Percentiles rank a stretch among this genome's conserved stretches.
Conservation (phyloP, 2,797 vertebrate genomes). For the Mareca strepera region DNA sequence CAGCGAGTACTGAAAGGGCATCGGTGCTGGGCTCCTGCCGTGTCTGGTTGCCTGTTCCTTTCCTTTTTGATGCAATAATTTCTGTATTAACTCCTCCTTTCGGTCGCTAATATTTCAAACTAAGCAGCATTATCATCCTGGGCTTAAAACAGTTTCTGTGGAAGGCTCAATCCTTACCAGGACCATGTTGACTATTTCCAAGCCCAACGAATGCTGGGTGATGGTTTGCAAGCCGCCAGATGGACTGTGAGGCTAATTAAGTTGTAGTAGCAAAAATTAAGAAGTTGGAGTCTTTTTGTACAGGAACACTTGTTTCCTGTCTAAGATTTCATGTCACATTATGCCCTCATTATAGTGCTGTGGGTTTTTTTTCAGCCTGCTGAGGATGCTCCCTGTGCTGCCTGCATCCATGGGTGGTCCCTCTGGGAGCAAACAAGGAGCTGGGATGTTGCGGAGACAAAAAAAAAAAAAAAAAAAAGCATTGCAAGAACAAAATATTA, state of each 20-base stretch:
- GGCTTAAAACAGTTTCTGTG: not conserved
- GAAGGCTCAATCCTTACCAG: not conserved
- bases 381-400: not conserved
- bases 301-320: not conserved
- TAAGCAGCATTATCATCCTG: not conserved
- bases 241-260: slow-evolving; percentile 52
- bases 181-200: not conserved
- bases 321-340: not conserved
- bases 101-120: not conserved
- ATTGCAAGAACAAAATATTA: not conserved
- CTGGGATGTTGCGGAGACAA: accelerated
- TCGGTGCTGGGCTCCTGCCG: not conserved
- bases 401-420: not conserved
- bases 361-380: not conserved
- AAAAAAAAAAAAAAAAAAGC: too few relatives aligned
- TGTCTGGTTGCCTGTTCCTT: not conserved
- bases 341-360: not conserved
- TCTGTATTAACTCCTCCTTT: not conserved
- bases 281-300: not conserved
- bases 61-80: not conserved
- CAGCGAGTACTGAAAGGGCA: not conserved
- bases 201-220: not conserved
- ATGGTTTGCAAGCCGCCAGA: slow-evolving; percentile 19
- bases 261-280: not conserved
- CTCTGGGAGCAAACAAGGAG: not conserved